These are phyloP conservation scores for Didymodactylos carnosus DNA, from an alignment of 2,888 invertebrate species.

Conservation along the genomic window DNA sequence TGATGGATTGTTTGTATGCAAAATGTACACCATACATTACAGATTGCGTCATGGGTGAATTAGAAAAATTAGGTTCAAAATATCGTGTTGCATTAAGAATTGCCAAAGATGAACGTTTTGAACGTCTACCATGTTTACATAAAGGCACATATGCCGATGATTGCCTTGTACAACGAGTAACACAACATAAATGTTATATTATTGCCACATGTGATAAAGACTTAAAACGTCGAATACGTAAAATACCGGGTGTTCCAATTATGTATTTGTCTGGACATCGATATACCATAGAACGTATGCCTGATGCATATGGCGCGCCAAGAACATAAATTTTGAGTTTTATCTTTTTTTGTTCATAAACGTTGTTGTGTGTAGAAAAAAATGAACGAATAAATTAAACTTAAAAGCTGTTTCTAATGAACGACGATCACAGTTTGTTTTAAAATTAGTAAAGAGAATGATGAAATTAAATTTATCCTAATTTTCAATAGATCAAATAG, in stretches of 20 bases:
- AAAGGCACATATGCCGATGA: constrained; percentile 98
- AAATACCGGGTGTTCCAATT: constrained; percentile 94
- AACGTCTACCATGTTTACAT: constrained; percentile 73
- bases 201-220: constrained; percentile 98
- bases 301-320: constrained; percentile 77
- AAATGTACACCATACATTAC: constrained; percentile 89
- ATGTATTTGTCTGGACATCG: constrained; percentile 49
- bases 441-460: no score
- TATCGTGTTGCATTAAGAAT: constrained; percentile 69
- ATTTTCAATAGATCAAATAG: no score
- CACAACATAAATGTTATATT: constrained; percentile 92
- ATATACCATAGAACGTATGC: constrained; percentile 91
- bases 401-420: no score
- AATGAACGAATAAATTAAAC: no score
- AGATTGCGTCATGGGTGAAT: constrained; percentile 86
- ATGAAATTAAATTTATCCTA: no score
- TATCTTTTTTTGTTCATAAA: not conserved
- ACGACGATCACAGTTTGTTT: no score
- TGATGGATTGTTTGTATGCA: constrained; percentile 98
- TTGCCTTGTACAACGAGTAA: constrained; percentile 80
- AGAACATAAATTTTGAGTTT: not conserved
- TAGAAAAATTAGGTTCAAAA: constrained; percentile 85
- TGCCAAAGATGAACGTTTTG: constrained; percentile 77
- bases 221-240: constrained; percentile 73
- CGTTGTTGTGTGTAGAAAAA: no score